These are phyloP conservation scores for Pteronotus mesoamericanus DNA, from an alignment of 2,797 vertebrate genomes.

Conservation along the genomic window DNA sequence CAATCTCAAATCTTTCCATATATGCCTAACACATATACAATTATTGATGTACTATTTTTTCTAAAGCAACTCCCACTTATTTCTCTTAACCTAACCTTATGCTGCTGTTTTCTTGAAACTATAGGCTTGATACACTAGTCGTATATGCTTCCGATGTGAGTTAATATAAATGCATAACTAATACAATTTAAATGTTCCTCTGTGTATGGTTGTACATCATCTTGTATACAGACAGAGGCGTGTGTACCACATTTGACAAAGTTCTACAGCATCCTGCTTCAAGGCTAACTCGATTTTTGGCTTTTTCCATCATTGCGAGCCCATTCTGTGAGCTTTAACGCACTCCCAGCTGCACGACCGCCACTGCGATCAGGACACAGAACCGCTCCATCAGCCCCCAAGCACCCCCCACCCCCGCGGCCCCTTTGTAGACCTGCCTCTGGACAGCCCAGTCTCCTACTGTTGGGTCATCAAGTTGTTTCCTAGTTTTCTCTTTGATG, in stretches of 20 bases:
- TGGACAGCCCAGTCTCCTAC: not conserved
- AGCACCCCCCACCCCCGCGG: not conserved
- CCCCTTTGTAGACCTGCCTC: not conserved
- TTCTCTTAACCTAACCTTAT: not conserved
- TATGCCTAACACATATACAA: not conserved
- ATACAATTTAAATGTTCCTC: not conserved
- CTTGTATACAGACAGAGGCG: not conserved
- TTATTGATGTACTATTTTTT: not conserved
- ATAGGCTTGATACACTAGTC: not conserved
- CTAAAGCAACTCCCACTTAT: not conserved
- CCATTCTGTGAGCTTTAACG: not conserved
- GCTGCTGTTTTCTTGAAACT: not conserved
- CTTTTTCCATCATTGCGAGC: not conserved
- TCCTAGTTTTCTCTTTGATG: slow-evolving; percentile 37
- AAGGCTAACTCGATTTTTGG: not conserved
- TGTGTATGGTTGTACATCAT: no score
- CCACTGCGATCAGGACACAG: not conserved
- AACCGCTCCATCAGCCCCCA: not conserved
- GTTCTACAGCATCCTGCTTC: not conserved
- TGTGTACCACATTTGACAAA: not conserved
- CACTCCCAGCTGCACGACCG: not conserved
- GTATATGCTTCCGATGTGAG: not conserved
- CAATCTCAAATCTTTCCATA: not conserved
- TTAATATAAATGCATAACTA: not conserved
- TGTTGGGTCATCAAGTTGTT: not conserved